A percentile compares a stretch with the other conserved stretches of the same genome.
These are phyloP conservation scores for Pogonocichla stellata DNA, from an alignment of 2,113 vertebrate species.

Conservation along the genomic window DNA sequence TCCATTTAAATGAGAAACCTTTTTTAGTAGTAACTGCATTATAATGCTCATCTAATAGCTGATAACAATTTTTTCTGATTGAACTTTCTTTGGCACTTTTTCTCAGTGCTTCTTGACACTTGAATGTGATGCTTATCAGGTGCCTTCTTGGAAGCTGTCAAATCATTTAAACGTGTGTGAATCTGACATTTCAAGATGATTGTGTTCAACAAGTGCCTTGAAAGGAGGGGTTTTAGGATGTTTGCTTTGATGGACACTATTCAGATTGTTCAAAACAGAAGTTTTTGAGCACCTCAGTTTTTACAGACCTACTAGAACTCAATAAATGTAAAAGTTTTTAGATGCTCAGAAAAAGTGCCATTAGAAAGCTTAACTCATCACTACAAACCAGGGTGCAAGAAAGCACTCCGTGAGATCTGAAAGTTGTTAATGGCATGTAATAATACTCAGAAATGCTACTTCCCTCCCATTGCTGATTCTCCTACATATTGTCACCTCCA, in stretches of 20 bases:
- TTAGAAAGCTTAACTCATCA: slow-evolving; percentile 4
- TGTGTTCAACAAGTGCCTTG: neutral
- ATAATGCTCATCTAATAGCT: slow-evolving; percentile 36
- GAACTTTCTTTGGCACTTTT: slow-evolving; percentile 43
- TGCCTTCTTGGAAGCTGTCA: slow-evolving; percentile 56
- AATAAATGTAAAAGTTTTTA: neutral
- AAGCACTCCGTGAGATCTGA: slow-evolving; percentile 52
- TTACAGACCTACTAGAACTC: neutral
- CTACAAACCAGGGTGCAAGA: neutral
- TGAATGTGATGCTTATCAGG: slow-evolving; percentile 22
- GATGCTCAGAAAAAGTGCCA: neutral
- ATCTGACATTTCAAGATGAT: slow-evolving; percentile 41
- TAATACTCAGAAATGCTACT: neutral
- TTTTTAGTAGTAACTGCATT: slow-evolving; percentile 2
- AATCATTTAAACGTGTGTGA: slow-evolving; percentile 48
- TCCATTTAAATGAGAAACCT: neutral
- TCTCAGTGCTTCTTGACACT: slow-evolving; percentile 56
- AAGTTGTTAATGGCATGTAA: slow-evolving; percentile 52
- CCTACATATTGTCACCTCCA: slow-evolving; percentile 30
- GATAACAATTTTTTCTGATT: neutral
- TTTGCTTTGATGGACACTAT: slow-evolving; percentile 50
- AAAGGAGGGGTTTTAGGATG: neutral
- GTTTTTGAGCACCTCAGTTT: slow-evolving; percentile 15
- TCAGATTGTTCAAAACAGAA: slow-evolving; percentile 52
- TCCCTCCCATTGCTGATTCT: slow-evolving; percentile 49